Base-by-base conservation (phyloP, 2,797 vertebrate genomes). In the Spheniscus humboldti region DNA sequence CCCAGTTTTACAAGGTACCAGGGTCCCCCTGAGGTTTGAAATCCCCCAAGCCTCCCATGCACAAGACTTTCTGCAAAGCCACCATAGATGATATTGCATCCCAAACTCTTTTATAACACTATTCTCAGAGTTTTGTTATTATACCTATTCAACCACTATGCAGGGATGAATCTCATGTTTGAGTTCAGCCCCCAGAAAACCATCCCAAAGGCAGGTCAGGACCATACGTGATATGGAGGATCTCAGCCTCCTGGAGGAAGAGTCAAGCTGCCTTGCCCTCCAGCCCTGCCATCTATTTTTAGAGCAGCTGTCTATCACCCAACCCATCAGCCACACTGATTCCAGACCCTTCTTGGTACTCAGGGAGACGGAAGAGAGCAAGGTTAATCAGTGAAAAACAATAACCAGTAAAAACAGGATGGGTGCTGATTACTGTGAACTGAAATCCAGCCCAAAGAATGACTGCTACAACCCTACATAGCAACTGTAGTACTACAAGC, bases 401-500 rank as follows among this genome's bases (percentile, higher is more conserved):
- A 43, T 41, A 63, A 41, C 35, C 19, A 37, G 56, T 47, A 57
- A 64, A 87, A 91, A 19, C 31, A 64, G 52, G 41, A 62, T 53
- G n/a, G 50, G n/a, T 88, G 73, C 71, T 76, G 82, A 75, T 90
- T 83, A 28, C 69, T 37, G 57, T 20, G 62, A 81, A 60, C 47
- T 83, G 81, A 87, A 95, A 95, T 55, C 66, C 80, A 90, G 81
- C 60, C 76, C 81, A 53, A 88, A 85, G 53, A 73, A 48, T 23
- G 45, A 45, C 52, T 52, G 52, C 52, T 96, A 82, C 67, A 84
- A 43, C 24, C 33, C 47, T 50, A 90, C 94, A 80, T 92, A 95
- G 96, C 95, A 97, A 94, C 95, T 52, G 95, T 94, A 41, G 92
- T 71, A 56, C 41, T 30, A 41, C 28, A n/a, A 76, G 76, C 66